phyloP scores from a whole-genome alignment of 2,797 vertebrate species.

The Cossypha caffra region DNA sequence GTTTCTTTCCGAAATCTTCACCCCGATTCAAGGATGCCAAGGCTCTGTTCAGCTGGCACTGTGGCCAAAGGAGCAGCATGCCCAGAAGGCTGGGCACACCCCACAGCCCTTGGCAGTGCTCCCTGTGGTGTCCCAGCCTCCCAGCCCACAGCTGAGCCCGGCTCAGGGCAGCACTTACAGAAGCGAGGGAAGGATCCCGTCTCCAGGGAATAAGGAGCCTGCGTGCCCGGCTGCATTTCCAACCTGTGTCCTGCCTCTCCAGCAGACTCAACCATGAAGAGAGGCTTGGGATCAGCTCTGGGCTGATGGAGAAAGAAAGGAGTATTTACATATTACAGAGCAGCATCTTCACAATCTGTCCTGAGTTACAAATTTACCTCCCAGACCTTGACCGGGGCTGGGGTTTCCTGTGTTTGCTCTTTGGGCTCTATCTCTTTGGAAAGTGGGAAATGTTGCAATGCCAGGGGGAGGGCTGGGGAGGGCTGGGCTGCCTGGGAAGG shows the following conservation, averaged over 20 bases:
- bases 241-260: neutral
- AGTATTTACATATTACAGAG: neutral
- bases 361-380: slow-evolving; percentile 51
- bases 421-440: slow-evolving; percentile 6
- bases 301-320: neutral
- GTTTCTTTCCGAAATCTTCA: neutral
- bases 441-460: slow-evolving; percentile 43
- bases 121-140: neutral
- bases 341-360: slow-evolving; percentile 12
- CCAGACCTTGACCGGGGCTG: slow-evolving; percentile 26
- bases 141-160: neutral
- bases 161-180: neutral
- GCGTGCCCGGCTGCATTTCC: neutral
- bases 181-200: slow-evolving; percentile 17
- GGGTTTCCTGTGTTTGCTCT: slow-evolving; percentile 27
- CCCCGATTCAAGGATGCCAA: neutral
- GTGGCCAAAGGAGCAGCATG: neutral
- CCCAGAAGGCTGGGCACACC: neutral
- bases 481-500: neutral
- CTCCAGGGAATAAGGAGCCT: neutral
- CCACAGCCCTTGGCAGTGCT: neutral
- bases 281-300: neutral
- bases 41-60: neutral
- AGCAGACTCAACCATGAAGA: neutral
- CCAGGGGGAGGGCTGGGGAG: slow-evolving; percentile 2